A percentile compares a stretch with the other conserved stretches of the same genome.
Conservation (phyloP, 2,797 vertebrate genomes). For the Ambastaia sidthimunki region DNA sequence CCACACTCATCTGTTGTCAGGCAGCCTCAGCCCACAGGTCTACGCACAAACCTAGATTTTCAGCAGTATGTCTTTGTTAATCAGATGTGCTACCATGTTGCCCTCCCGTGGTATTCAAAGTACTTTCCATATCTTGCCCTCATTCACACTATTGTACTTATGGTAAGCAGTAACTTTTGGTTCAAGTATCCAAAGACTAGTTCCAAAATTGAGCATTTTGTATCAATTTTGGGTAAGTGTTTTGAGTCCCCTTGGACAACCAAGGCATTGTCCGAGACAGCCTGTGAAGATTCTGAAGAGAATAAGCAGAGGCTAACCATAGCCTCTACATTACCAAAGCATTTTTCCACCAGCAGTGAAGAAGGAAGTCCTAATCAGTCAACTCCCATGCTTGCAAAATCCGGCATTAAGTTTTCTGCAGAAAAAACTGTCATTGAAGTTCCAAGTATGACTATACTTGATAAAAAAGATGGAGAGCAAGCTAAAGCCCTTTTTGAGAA, state of each 20-base stretch:
- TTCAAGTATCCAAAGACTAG: slow-evolving; percentile 99
- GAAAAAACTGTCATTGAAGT: slow-evolving; percentile 94
- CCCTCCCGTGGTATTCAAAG: slow-evolving; percentile 98
- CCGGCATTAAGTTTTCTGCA: slow-evolving; percentile 90
- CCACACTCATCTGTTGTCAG: slow-evolving; percentile 61
- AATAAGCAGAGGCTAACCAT: slow-evolving; percentile 94
- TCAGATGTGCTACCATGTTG: slow-evolving; percentile 98
- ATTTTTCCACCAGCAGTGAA: slow-evolving; percentile 94
- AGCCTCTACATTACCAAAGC: slow-evolving; percentile 89
- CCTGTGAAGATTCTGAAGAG: slow-evolving; percentile 96
- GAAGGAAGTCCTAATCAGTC: slow-evolving; percentile 94
- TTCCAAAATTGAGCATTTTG: slow-evolving; percentile 99
- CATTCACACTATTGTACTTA: slow-evolving; percentile 97
- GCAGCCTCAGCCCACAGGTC: slow-evolving; percentile 81
- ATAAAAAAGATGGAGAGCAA: slow-evolving; percentile 98
- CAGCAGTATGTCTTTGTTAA: slow-evolving; percentile 99
- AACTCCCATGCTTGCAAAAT: slow-evolving; percentile 89
- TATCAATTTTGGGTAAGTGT: slow-evolving; percentile 96
- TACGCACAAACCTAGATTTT: slow-evolving; percentile 95
- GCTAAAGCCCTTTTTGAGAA: slow-evolving; percentile 98
- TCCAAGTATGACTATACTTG: slow-evolving; percentile 94
- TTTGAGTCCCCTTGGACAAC: slow-evolving; percentile 99
- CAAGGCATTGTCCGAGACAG: slow-evolving; percentile 96
- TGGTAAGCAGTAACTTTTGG: slow-evolving; percentile 99
- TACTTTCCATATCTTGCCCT: slow-evolving; percentile 99